Evolutionary conservation across 2,113 vertebrate species (phyloP).

Genomic region (Notiomystis cincta): DNA sequence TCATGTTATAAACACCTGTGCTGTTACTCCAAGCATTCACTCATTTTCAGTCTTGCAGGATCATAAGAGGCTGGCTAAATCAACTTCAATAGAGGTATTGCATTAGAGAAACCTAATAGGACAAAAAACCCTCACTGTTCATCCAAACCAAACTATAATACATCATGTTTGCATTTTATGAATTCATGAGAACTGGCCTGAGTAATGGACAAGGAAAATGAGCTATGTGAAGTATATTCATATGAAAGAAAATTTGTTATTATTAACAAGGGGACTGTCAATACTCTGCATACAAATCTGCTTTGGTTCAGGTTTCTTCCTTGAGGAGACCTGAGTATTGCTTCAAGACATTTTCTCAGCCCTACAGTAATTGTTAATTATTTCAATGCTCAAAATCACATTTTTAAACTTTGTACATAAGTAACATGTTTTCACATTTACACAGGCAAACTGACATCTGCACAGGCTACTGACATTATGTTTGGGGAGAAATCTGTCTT

Average conservation of each 20-base stretch:
- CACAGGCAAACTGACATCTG: neutral
- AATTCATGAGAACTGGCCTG: slow-evolving; percentile 65
- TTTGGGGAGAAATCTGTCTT: neutral
- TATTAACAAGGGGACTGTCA: slow-evolving; percentile 63
- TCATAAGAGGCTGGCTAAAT: neutral
- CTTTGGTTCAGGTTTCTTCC: slow-evolving; percentile 46
- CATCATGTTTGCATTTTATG: slow-evolving; percentile 59
- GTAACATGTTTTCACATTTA: neutral
- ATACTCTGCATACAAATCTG: slow-evolving; percentile 63
- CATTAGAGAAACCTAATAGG: slow-evolving; percentile 47
- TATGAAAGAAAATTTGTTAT: slow-evolving; percentile 68
- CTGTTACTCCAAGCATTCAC: neutral
- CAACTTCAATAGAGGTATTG: neutral
- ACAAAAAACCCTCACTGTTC: slow-evolving; percentile 2
- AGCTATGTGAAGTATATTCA: slow-evolving; percentile 62
- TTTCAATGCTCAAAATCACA: neutral
- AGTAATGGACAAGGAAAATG: slow-evolving; percentile 58
- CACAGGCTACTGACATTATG: neutral
- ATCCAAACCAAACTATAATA: slow-evolving; percentile 33
- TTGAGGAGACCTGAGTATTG: neutral
- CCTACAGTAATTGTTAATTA: neutral
- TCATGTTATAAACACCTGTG: neutral
- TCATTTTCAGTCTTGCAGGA: neutral
- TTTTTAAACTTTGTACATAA: neutral
- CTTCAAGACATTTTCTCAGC: slow-evolving; percentile 26